phyloP scores from a whole-genome alignment of 2,888 invertebrate species.

The Antheraea yamamai region DNA sequence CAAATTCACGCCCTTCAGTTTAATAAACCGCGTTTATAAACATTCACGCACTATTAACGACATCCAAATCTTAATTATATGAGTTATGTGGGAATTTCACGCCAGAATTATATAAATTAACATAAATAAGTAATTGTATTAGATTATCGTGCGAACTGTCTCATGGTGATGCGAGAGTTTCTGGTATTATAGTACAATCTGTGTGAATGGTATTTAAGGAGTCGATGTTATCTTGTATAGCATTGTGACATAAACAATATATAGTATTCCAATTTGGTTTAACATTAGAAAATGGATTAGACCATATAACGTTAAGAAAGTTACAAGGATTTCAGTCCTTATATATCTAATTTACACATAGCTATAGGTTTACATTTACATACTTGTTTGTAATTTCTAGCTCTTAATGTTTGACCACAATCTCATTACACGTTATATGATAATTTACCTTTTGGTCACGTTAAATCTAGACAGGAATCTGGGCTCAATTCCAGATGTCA shows the following conservation, averaged over 20 bases:
- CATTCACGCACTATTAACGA: not conserved
- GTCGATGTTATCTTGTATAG: not conserved
- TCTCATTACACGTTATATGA: too few relatives aligned
- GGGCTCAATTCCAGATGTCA: too few relatives aligned
- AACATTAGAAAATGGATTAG: not conserved
- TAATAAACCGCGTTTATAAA: not conserved
- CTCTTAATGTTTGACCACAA: too few relatives aligned
- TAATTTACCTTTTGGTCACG: too few relatives aligned
- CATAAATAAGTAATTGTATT: slow-evolving; percentile 15
- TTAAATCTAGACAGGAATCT: too few relatives aligned
- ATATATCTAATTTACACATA: too few relatives aligned
- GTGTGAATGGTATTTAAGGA: not conserved
- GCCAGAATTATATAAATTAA: slow-evolving; percentile 14
- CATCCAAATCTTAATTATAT: slow-evolving; percentile 14
- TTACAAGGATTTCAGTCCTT: too few relatives aligned
- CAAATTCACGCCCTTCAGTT: not conserved
- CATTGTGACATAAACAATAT: not conserved
- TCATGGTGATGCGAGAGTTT: not conserved
- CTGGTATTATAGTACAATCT: not conserved
- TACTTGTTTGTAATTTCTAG: too few relatives aligned
- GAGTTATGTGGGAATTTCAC: slow-evolving; percentile 18
- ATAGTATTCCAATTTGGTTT: not conserved
- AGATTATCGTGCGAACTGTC: slow-evolving; percentile 9
- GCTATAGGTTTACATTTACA: too few relatives aligned
- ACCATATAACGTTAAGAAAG: not conserved